Percentiles rank a stretch among this genome's conserved stretches.
Conservation (phyloP, 2,888 invertebrate species). For the Trichogramma dendrolimi region DNA sequence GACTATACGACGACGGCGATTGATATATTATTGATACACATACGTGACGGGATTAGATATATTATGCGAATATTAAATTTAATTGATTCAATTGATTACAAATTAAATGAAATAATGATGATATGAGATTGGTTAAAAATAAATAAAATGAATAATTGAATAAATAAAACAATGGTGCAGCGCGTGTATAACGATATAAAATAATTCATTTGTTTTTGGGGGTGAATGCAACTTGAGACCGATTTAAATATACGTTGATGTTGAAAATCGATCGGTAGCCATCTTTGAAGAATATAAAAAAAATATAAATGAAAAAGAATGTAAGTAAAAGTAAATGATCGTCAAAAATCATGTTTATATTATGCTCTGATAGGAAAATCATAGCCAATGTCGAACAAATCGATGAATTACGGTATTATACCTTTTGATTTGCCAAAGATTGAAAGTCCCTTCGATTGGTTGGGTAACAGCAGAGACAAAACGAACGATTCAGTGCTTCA, state of each 20-base stretch:
- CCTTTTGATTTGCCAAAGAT: too few species aligned
- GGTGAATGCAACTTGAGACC: slow-evolving; percentile 10
- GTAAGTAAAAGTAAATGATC: background rate
- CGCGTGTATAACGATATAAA: slow-evolving; percentile 9
- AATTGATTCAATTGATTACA: slow-evolving; percentile 12
- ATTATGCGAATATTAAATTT: slow-evolving; percentile 4
- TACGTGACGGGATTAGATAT: slow-evolving; percentile 9
- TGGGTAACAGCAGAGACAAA: background rate
- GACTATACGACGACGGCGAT: slow-evolving; percentile 5
- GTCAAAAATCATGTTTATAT: too few species aligned
- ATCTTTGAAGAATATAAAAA: slow-evolving; percentile 23
- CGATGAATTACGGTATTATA: too few species aligned
- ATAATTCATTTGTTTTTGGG: slow-evolving; percentile 11
- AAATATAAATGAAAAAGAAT: slow-evolving; percentile 1
- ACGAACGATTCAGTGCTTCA: background rate
- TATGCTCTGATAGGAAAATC: too few species aligned
- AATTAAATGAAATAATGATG: background rate
- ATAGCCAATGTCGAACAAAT: too few species aligned
- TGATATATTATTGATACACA: slow-evolving; percentile 10
- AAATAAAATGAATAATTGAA: slow-evolving; percentile 9
- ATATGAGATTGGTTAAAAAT: background rate
- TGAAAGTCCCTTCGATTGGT: too few species aligned
- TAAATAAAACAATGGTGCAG: slow-evolving; percentile 10
- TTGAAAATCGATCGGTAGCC: slow-evolving; percentile 16
- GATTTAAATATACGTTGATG: slow-evolving; percentile 7